Percentiles rank a stretch among this genome's conserved stretches.
These are phyloP conservation scores for Hyperopisus bebe DNA, from an alignment of 2,113 vertebrate species.

Conservation along the genomic window DNA sequence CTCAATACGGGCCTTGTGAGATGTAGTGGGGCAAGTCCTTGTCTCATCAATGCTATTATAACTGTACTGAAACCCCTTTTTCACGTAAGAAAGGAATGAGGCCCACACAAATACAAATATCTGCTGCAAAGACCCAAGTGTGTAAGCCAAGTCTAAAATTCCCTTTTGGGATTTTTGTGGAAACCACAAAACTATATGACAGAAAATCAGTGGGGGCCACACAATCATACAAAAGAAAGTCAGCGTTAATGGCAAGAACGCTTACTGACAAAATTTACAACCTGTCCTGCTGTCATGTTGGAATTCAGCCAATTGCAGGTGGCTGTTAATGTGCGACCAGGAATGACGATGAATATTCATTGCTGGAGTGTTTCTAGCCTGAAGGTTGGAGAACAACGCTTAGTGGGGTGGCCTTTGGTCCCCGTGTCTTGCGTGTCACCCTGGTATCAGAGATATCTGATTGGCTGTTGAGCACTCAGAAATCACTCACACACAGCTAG, in stretches of 20 bases:
- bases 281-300: neutral
- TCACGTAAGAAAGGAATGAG: neutral
- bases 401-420: neutral
- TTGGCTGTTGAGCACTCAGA: neutral
- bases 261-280: neutral
- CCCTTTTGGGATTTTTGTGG: neutral
- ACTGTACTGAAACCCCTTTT: neutral
- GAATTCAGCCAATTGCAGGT: neutral
- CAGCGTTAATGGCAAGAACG: neutral
- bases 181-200: neutral
- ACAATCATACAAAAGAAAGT: neutral
- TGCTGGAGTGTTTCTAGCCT: neutral
- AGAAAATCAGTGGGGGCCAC: neutral
- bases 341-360: neutral
- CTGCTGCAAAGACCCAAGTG: no score
- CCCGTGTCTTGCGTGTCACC: neutral
- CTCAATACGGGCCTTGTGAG: conserved; percentile 13
- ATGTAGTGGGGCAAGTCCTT: neutral
- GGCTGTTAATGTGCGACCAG: conserved; percentile 10
- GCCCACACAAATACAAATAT: neutral
- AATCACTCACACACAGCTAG: neutral
- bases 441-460: neutral
- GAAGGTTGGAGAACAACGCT: neutral
- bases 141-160: neutral
- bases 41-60: neutral